Percentiles rank a stretch among this genome's conserved stretches.
phyloP scores from a whole-genome alignment of 2,888 invertebrate genomes.

The Phengaris alcon region DNA sequence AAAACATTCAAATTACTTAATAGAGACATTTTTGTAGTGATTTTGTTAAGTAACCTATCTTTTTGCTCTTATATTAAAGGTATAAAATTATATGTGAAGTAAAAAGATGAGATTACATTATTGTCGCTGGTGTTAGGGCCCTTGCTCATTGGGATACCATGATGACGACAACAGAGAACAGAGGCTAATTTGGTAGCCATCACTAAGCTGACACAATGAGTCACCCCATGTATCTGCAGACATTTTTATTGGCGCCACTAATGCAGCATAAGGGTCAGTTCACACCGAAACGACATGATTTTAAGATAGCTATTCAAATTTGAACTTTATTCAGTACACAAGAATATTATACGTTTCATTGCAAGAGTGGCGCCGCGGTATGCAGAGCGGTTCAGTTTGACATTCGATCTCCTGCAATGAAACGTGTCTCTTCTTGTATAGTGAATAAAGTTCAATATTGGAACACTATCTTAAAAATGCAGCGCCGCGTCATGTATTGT shows the following conservation, averaged over 20 bases:
- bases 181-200: neutral
- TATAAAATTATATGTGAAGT: neutral
- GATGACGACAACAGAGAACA: neutral
- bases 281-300: too few species aligned
- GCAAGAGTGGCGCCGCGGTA: too few species aligned
- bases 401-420: too few species aligned
- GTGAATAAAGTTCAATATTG: too few species aligned
- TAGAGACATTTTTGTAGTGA: neutral
- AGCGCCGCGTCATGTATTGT: too few species aligned
- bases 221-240: neutral
- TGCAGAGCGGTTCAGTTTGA: too few species aligned
- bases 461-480: too few species aligned
- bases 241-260: neutral
- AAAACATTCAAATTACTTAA: slow-evolving; percentile 28
- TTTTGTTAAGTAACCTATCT: slow-evolving; percentile 15
- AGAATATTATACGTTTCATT: too few species aligned
- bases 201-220: neutral
- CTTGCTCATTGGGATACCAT: neutral
- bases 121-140: neutral
- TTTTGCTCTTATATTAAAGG: neutral
- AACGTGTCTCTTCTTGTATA: too few species aligned
- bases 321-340: too few species aligned
- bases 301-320: too few species aligned
- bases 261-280: too few species aligned
- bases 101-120: neutral